Percentiles rank a stretch among this genome's conserved stretches.
Conservation (phyloP, 2,888 invertebrate genomes). For the Pseudolycoriella hygida region DNA sequence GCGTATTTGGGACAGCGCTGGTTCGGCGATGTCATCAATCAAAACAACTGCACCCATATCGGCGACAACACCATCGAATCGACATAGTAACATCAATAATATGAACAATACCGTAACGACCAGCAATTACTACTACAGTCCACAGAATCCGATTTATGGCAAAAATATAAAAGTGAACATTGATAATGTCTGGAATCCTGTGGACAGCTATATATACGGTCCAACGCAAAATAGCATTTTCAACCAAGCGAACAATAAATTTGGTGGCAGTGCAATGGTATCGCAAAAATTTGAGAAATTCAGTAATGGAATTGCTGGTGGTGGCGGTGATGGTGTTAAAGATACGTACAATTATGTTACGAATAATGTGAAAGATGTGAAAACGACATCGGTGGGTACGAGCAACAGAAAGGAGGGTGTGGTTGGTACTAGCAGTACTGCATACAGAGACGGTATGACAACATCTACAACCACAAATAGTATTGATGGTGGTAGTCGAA, state of each 20-base stretch:
- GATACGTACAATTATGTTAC: conserved; percentile 27
- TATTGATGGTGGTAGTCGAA: conserved; percentile 6
- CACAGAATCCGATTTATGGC: conserved; percentile 27
- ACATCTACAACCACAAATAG: conserved; percentile 8
- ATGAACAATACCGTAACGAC: conserved; percentile 9
- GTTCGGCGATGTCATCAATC: conserved; percentile 28
- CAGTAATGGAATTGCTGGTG: conserved; percentile 15
- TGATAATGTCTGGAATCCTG: conserved; percentile 30
- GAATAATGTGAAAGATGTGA: conserved; percentile 9
- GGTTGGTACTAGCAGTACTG: background rate
- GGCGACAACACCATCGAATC: conserved; percentile 18
- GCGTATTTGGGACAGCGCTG: conserved; percentile 56
- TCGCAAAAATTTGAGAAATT: conserved; percentile 14
- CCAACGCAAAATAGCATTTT: conserved; percentile 29
- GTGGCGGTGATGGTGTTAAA: conserved; percentile 17
- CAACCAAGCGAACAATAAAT: conserved; percentile 29
- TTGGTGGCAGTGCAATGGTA: conserved; percentile 14
- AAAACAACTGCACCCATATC: conserved; percentile 23
- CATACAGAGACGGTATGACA: background rate
- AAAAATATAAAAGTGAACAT: conserved; percentile 27
- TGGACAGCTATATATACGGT: conserved; percentile 29
- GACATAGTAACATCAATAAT: conserved; percentile 7
- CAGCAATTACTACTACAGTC: conserved; percentile 24
- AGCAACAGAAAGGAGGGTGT: background rate
- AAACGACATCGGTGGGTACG: background rate